Base-by-base conservation (phyloP, 2,113 vertebrate genomes). In the Corvus moneduloides region DNA sequence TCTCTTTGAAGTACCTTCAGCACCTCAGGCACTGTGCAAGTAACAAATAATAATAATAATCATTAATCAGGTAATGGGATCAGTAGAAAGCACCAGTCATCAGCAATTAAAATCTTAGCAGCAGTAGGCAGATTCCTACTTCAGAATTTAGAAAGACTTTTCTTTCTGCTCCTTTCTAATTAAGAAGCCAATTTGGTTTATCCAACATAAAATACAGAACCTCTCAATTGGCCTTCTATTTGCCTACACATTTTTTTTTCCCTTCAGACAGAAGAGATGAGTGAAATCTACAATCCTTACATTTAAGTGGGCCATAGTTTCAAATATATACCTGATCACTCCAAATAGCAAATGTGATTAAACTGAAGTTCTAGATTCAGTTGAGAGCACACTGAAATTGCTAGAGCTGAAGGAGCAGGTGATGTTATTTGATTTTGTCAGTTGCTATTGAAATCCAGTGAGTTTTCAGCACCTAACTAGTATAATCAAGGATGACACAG, bases 41-140 rank as follows among this genome's bases (percentile, higher is more conserved):
- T 93, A 87, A 94, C 85, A 94, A 97, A 91, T 95, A 95, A 96
- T 92, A 96, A 94, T 94, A 96, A 96, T 97, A 96, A 78, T 55
- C 78, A 95, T 95, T 96, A 96, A 95, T 93, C 78, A 94, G 74
- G 54, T 87, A 84, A 96, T 37, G 54, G 46, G 72, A 80, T 90
- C 49, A 94, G 90, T 71, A 87, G 55, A 95, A 95, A 94, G 7
- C 37, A 51, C 43, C 89, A 96, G 59, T 90, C 95, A 63, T 51
- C 5, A 2, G 39, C 84, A 93, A 94, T 87, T 79, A 97, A 96
- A 94, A 93, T 80, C 79, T 73, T 89, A 94, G 62, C 81, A 92
- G 88, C 21, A 58, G n/a, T 54, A 81, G 55, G 39, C 51, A 78
- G 52, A 61, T 64, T 92, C 41, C 19, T 59, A 71, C 55, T 95